phyloP scores from a whole-genome alignment of 2,113 vertebrate genomes.

The Microtus richardsoni region DNA sequence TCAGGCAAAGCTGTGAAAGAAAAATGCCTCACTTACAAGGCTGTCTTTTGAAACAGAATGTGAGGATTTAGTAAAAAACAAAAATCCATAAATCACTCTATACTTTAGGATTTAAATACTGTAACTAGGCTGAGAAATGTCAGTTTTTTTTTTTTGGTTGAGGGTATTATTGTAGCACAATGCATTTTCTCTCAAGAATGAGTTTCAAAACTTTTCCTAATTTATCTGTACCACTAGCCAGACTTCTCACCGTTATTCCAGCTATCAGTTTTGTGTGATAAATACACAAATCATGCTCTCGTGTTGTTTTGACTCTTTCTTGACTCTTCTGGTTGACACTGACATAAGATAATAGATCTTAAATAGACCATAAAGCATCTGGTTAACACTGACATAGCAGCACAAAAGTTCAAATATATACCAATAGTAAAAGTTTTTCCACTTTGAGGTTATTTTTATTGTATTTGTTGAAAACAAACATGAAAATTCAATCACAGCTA shows the following conservation, averaged over 20 bases:
- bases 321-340: not conserved
- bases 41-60: not conserved
- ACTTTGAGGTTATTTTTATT: conserved; percentile 22
- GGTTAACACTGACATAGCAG: not conserved
- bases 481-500: not conserved
- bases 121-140: conserved; percentile 48
- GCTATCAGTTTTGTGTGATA: not conserved
- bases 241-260: not conserved
- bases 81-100: not conserved
- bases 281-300: not conserved
- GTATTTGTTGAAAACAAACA: not conserved
- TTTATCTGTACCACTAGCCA: not conserved
- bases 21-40: conserved; percentile 18
- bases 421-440: not conserved
- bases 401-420: not conserved
- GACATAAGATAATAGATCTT: not conserved
- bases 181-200: not conserved
- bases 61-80: not conserved
- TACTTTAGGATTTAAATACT: conserved; percentile 46
- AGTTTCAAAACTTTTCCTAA: not conserved
- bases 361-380: too few relatives aligned
- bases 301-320: not conserved
- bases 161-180: not conserved
- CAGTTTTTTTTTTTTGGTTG: conserved; percentile 34
- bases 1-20: conserved; percentile 38